A percentile compares a stretch with the other conserved stretches of the same genome.
These are phyloP conservation scores for Calycopis cecrops DNA, from an alignment of 1,140 invertebrate genomes.

Conservation along the genomic window DNA sequence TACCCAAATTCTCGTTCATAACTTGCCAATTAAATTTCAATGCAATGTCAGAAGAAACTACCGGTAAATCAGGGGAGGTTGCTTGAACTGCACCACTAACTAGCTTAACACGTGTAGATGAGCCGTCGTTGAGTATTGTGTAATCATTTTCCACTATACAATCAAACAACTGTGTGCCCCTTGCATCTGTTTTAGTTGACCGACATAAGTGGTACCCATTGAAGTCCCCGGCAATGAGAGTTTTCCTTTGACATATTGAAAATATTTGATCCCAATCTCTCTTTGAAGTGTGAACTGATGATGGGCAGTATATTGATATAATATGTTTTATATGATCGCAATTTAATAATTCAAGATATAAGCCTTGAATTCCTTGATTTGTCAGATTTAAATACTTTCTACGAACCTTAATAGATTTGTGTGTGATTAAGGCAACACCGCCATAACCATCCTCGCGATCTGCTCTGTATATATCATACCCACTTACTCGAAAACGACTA, in stretches of 20 bases:
- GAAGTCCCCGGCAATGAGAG: slow-evolving; percentile 7
- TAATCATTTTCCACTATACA: slow-evolving; percentile 7
- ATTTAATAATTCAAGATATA: slow-evolving; percentile 13
- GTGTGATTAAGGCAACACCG: slow-evolving; percentile 14
- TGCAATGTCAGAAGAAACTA: slow-evolving; percentile 23
- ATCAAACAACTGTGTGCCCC: slow-evolving; percentile 8
- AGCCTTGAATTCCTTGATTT: slow-evolving; percentile 13
- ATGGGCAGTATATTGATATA: slow-evolving; percentile 13
- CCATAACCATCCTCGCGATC: slow-evolving; percentile 18
- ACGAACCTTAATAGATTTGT: slow-evolving; percentile 11
- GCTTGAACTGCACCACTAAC: neutral
- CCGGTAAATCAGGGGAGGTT: slow-evolving; percentile 23
- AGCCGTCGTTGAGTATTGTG: slow-evolving; percentile 4
- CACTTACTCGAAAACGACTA: neutral
- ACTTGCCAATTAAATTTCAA: slow-evolving; percentile 23
- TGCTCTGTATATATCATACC: neutral
- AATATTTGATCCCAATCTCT: slow-evolving; percentile 9
- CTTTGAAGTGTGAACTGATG: neutral
- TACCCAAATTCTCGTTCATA: slow-evolving; percentile 25
- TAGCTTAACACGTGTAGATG: slow-evolving; percentile 2
- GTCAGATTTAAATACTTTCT: neutral
- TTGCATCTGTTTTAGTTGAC: slow-evolving; percentile 7
- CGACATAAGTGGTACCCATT: slow-evolving; percentile 9
- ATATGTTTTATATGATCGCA: slow-evolving; percentile 4
- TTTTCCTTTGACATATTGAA: neutral